These are phyloP conservation scores for Macrostomum cliftonense DNA, from an alignment of 2,888 invertebrate species.

Conservation along the genomic window DNA sequence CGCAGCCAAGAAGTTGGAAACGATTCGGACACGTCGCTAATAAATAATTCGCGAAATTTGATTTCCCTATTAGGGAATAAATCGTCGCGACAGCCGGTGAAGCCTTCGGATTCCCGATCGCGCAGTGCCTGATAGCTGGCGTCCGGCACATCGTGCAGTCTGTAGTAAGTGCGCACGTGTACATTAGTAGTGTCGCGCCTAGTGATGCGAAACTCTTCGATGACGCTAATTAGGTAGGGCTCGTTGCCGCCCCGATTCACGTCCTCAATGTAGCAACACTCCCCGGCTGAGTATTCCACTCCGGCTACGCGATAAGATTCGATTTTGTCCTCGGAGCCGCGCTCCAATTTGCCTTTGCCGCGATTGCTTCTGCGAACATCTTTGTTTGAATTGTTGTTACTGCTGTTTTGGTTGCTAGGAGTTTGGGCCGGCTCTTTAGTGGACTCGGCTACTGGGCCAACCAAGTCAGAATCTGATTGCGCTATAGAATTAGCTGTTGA, in stretches of 20 bases:
- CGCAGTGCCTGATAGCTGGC: slow-evolving; percentile 40
- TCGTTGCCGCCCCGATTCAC: not conserved
- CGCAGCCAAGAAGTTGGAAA: slow-evolving; percentile 1
- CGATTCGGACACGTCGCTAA: slow-evolving; percentile 41
- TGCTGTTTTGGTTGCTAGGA: no score
- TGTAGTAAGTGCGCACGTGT: slow-evolving; percentile 43
- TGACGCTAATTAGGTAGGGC: slow-evolving; percentile 5
- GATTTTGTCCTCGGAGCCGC: slow-evolving; percentile 5
- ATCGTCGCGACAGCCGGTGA: no score
- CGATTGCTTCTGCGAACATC: slow-evolving; percentile 4
- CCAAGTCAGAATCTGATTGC: no score
- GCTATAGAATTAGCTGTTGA: no score
- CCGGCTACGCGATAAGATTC: slow-evolving; percentile 5
- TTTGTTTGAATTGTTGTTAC: no score
- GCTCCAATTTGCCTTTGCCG: slow-evolving; percentile 1
- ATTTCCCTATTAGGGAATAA: slow-evolving; percentile 9
- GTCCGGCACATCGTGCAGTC: slow-evolving; percentile 43
- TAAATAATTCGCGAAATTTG: slow-evolving; percentile 41
- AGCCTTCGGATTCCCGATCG: slow-evolving; percentile 33
- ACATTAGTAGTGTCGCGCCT: slow-evolving; percentile 40
- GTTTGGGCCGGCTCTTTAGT: no score
- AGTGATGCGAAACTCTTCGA: slow-evolving; percentile 9
- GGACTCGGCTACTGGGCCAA: no score
- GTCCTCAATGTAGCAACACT: slow-evolving; percentile 6
- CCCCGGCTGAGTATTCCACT: slow-evolving; percentile 6